A percentile compares a stretch with the other conserved stretches of the same genome.
These are phyloP conservation scores for Pluvialis apricaria DNA, from an alignment of 2,113 vertebrate genomes.

Conservation along the genomic window DNA sequence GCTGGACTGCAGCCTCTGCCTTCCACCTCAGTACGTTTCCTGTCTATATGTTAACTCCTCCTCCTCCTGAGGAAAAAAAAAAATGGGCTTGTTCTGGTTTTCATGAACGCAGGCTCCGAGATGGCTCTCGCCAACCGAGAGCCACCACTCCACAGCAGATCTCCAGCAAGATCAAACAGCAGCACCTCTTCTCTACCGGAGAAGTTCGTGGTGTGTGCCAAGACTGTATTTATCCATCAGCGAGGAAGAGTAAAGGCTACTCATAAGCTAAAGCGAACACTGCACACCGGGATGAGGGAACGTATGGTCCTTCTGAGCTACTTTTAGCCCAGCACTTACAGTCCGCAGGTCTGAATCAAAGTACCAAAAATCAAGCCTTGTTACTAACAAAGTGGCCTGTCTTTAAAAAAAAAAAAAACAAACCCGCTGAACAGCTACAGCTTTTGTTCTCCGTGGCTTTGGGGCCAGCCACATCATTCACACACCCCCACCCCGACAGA, in stretches of 20 bases:
- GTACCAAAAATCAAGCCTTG: conserved; percentile 11
- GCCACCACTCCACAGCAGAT: background rate
- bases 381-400: background rate
- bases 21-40: background rate
- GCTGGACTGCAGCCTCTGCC: background rate
- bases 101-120: background rate
- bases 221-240: background rate
- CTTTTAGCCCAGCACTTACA: background rate
- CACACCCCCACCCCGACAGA: background rate
- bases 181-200: background rate
- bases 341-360: background rate
- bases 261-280: background rate
- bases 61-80: background rate
- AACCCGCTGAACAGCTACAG: background rate
- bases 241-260: background rate
- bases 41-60: background rate
- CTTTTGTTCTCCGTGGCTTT: conserved; percentile 10
- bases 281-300: background rate
- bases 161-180: background rate
- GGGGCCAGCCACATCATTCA: background rate
- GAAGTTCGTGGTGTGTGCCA: background rate
- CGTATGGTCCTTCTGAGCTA: background rate
- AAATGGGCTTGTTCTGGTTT: background rate
- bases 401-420: background rate
- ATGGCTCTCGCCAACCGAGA: background rate